Base-by-base conservation (phyloP, 1,140 invertebrate genomes). In the Habropoda laboriosa region DNA sequence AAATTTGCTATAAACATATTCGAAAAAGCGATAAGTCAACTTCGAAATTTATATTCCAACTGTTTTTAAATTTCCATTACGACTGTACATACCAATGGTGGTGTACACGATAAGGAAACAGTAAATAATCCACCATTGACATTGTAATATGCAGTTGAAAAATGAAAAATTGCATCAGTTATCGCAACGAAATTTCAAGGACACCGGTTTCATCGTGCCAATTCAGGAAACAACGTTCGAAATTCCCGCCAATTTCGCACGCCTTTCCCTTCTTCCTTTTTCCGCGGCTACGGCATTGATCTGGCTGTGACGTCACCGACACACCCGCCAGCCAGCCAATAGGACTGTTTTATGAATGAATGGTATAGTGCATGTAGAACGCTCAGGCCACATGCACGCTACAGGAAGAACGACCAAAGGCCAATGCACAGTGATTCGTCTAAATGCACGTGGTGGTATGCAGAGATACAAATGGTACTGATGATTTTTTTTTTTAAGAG, bases 301-400 rank as follows among this genome's bases (percentile, higher is more conserved):
- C 77, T 78, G 60, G 27, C 47, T 3, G 42, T 86, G 85, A 88
- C 86, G 85, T 89, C 86, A 82, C 57, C 71, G 86, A 89, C 87
- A 89, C 87, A 88, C 87, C 87, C 86, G 85, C 81, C 42, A 13
- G 71, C 55, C 71, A 61, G 53, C 81, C 87, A 88, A 88, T 86
- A 72, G 64, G 60, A 75, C 78, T 4, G 55, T 71, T 81, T 77
- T 76, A 87, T 84, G 86, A 86, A 88, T 87, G 86, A 78, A 80
- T 81, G 60, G 64, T 72, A 83, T 53, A 81, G 68, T 64, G 30
- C 49, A 55, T 63, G 70, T 51, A 42, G 49, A 40, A n/a, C 30
- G 32, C n/a, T 3, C 21, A 53, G n/a, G 40, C 32, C 58, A 30
- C 66, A 42, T 66, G 53, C 40, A 57, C 12, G 49, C 38, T 63